Percentiles rank a stretch among this genome's conserved stretches.
Evolutionary conservation across 2,797 vertebrate species (phyloP).

Genomic region (Erethizon dorsatum): DNA sequence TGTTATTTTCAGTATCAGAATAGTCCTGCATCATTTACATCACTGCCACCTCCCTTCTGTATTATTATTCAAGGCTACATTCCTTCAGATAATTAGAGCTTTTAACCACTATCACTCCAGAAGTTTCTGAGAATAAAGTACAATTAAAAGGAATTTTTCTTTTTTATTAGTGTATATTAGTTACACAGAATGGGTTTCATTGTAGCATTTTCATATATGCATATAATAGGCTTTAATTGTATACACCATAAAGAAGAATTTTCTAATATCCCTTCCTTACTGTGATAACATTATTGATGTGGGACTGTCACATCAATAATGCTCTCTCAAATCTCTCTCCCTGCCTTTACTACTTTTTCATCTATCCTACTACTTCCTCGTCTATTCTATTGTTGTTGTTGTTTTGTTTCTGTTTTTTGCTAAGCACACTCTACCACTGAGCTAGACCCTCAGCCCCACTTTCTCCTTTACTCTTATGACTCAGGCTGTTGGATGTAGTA

Average conservation of each 20-base stretch:
- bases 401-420: not conserved
- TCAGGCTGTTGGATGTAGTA: not conserved
- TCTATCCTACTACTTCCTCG: not conserved
- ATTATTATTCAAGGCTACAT: not conserved
- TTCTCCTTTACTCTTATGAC: not conserved
- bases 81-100: not conserved
- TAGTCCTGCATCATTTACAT: not conserved
- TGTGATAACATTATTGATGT: not conserved
- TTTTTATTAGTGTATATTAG: not conserved
- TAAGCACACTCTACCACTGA: not conserved
- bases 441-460: not conserved
- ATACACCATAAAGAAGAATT: not conserved
- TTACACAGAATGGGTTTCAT: not conserved
- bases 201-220: not conserved
- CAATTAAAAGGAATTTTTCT: not conserved
- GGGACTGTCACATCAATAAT: not conserved
- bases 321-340: not conserved
- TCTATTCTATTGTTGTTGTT: not conserved
- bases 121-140: conserved; percentile 21
- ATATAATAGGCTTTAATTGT: not conserved
- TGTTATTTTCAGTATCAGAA: conserved; percentile 25
- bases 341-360: not conserved
- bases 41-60: not conserved
- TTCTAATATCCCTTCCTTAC: conserved; percentile 27
- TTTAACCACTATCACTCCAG: not conserved